Conservation (phyloP, 2,113 vertebrate genomes). For the Gobio gobio region DNA sequence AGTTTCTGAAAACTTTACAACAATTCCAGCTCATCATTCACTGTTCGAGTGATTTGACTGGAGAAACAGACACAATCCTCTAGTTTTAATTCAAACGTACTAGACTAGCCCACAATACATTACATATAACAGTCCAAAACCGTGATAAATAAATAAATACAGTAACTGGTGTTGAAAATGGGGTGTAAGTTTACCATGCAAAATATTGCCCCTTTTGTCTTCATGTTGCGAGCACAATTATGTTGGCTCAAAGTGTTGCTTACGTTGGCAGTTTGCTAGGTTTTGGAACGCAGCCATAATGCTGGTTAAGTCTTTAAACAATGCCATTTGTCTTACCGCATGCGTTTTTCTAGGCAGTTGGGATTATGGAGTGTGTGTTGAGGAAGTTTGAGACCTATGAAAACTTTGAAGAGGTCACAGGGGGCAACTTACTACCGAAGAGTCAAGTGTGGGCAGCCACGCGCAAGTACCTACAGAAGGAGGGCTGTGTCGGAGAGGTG, state of each 20-base stretch:
- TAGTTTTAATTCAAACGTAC: no score
- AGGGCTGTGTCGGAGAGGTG: constrained; percentile 94
- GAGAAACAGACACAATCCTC: no score
- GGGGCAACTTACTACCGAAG: constrained; percentile 87
- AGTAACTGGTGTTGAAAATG: no score
- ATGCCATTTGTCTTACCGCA: not conserved
- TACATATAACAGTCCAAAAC: no score
- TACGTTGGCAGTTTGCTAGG: not conserved
- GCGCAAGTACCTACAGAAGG: constrained; percentile 96
- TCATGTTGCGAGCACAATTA: not conserved
- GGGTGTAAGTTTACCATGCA: no score
- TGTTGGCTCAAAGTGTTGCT: not conserved
- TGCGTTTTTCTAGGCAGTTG: constrained; percentile 79
- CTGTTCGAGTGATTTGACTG: no score
- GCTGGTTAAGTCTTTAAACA: not conserved
- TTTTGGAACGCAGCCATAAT: not conserved
- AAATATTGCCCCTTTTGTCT: no score
- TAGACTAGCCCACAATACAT: no score
- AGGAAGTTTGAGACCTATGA: constrained; percentile 91
- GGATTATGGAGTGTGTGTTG: constrained; percentile 90
- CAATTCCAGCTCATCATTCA: no score
- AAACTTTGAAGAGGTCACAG: constrained; percentile 89
- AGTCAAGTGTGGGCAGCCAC: constrained; percentile 92
- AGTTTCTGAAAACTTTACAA: no score
- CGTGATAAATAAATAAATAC: no score